phyloP scores from a whole-genome alignment of 1,140 invertebrate species.

The Zaprionus taronus region DNA sequence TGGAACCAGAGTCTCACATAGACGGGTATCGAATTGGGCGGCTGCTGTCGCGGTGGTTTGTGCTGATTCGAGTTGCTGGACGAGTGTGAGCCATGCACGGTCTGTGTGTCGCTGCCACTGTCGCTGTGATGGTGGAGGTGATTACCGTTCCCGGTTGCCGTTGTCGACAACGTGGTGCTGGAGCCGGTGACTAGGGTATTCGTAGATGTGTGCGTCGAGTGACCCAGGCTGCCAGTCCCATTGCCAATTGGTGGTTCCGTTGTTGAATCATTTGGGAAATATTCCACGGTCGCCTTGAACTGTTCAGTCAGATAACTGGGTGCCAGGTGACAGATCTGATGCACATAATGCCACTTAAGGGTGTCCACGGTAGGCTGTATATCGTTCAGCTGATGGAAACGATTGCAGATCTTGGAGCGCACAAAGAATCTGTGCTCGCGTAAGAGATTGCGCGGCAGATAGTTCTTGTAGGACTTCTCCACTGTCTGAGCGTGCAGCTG shows the following conservation, averaged over 20 bases:
- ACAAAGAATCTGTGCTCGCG: slow-evolving; percentile 90
- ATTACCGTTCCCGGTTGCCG: slow-evolving; percentile 16
- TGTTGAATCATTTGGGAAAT: slow-evolving; percentile 67
- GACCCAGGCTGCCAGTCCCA: slow-evolving; percentile 19
- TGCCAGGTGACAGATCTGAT: slow-evolving; percentile 90
- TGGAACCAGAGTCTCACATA: slow-evolving; percentile 89
- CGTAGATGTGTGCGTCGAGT: slow-evolving; percentile 32
- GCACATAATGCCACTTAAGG: slow-evolving; percentile 91
- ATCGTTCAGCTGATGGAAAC: slow-evolving; percentile 87
- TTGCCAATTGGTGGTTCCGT: slow-evolving; percentile 24
- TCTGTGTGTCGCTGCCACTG: slow-evolving; percentile 42
- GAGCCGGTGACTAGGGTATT: slow-evolving; percentile 49
- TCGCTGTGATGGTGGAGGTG: slow-evolving; percentile 28
- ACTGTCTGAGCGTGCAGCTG: slow-evolving; percentile 87
- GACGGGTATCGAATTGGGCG: slow-evolving; percentile 84
- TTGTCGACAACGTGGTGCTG: slow-evolving; percentile 37
- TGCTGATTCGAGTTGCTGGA: slow-evolving; percentile 1
- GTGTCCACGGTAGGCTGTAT: slow-evolving; percentile 87
- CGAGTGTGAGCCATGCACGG: slow-evolving; percentile 33
- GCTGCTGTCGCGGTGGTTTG: slow-evolving; percentile 3
- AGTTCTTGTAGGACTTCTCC: slow-evolving; percentile 91
- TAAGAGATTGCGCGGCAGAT: slow-evolving; percentile 91
- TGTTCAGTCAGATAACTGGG: slow-evolving; percentile 92
- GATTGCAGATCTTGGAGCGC: slow-evolving; percentile 89
- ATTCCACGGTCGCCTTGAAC: slow-evolving; percentile 87